phyloP scores from a whole-genome alignment of 2,797 vertebrate genomes.

The Austrolebias charrua region DNA sequence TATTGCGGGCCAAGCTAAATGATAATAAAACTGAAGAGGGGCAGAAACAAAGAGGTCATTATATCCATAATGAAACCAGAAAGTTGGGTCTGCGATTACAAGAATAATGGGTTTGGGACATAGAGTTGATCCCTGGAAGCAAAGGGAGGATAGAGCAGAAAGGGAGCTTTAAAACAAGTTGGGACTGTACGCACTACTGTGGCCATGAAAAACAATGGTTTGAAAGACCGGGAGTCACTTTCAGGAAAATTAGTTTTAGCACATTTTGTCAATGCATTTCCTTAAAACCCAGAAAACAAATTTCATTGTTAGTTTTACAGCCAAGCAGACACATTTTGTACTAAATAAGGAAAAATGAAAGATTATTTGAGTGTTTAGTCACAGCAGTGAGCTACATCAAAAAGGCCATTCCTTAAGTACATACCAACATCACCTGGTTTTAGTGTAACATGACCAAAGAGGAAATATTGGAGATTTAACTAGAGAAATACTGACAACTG shows the following conservation, averaged over 20 bases:
- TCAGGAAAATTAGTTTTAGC: neutral
- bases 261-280: constrained; percentile 20
- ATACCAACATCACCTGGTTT: constrained; percentile 62
- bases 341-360: constrained; percentile 74
- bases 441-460: constrained; percentile 2
- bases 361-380: constrained; percentile 83
- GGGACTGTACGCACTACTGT: constrained; percentile 83
- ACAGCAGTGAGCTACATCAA: constrained; percentile 90
- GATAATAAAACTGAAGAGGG: constrained; percentile 61
- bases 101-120: constrained; percentile 41
- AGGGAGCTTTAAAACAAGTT: constrained; percentile 45
- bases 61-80: constrained; percentile 79
- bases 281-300: constrained; percentile 10
- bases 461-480: constrained; percentile 10
- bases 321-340: constrained; percentile 36
- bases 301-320: constrained; percentile 40
- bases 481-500: constrained; percentile 1
- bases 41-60: constrained; percentile 74
- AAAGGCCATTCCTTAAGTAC: constrained; percentile 52
- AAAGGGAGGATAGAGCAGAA: constrained; percentile 45
- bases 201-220: constrained; percentile 63
- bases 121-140: constrained; percentile 64
- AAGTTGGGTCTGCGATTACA: constrained; percentile 58
- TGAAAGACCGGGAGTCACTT: constrained; percentile 19
- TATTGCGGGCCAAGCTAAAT: constrained; percentile 47